A percentile compares a stretch with the other conserved stretches of the same genome.
These are phyloP conservation scores for Mechanitis mazaeus DNA, from an alignment of 2,888 invertebrate genomes.

Conservation along the genomic window DNA sequence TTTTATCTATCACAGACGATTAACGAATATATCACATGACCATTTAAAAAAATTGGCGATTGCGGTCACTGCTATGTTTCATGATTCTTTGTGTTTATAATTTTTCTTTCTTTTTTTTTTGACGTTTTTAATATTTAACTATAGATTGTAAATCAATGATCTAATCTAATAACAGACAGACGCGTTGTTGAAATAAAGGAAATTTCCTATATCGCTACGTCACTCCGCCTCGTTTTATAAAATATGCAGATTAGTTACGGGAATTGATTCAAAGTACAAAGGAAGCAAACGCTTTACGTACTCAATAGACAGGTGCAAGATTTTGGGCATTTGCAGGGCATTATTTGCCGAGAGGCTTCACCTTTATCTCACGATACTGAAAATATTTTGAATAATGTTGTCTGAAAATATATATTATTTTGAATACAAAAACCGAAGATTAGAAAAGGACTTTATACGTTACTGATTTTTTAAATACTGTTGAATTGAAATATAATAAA, in stretches of 20 bases:
- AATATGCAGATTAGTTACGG: conserved; percentile 75
- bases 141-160: neutral
- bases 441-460: neutral
- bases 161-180: neutral
- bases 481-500: too few species aligned
- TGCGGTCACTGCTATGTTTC: too few species aligned
- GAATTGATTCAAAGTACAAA: conserved; percentile 74
- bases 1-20: too few species aligned
- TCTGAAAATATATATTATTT: conserved; percentile 8
- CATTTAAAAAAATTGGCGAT: too few species aligned
- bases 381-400: conserved; percentile 46
- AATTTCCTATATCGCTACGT: conserved; percentile 47
- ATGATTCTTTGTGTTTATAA: too few species aligned
- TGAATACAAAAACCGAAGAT: neutral
- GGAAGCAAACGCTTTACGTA: conserved; percentile 62
- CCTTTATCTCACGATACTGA: conserved; percentile 66
- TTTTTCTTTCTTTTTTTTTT: too few species aligned
- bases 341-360: conserved; percentile 71
- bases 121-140: too few species aligned
- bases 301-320: conserved; percentile 67
- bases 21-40: too few species aligned
- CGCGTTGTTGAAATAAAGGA: neutral
- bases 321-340: too few species aligned
- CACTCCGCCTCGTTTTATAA: conserved; percentile 68
- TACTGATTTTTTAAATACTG: too few species aligned